Evolutionary conservation across 2,113 vertebrate genomes (phyloP).

Genomic region (Podocnemis expansa): DNA sequence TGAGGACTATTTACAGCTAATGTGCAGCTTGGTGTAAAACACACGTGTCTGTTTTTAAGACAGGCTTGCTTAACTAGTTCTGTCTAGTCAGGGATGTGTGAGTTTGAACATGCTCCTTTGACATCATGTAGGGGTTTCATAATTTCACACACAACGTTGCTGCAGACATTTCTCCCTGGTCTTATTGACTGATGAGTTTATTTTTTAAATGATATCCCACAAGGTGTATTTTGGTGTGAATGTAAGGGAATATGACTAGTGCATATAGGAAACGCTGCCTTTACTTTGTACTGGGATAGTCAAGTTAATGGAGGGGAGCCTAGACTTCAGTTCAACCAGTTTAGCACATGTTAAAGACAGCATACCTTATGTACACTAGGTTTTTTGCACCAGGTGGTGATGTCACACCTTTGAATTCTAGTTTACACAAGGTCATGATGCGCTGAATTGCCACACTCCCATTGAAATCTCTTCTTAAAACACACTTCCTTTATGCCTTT

Average conservation of each 20-base stretch:
- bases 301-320: fast-evolving
- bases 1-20: no score
- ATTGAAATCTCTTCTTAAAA: fast-evolving
- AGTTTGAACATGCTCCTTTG: background rate
- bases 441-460: fast-evolving
- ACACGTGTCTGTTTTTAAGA: background rate
- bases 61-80: background rate
- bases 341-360: background rate
- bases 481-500: fast-evolving
- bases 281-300: fast-evolving
- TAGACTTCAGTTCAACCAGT: fast-evolving
- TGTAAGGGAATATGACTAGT: background rate
- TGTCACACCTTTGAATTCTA: fast-evolving
- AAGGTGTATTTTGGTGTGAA: background rate
- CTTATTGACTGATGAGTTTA: background rate
- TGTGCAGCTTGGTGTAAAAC: background rate
- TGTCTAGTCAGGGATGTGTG: background rate
- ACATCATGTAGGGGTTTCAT: background rate
- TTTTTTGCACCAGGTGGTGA: fast-evolving
- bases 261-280: background rate
- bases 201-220: background rate
- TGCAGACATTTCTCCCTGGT: background rate
- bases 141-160: background rate
- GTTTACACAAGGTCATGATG: fast-evolving
- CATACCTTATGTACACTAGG: fast-evolving